phyloP scores from a whole-genome alignment of 2,113 vertebrate species.

The Zingel zingel region DNA sequence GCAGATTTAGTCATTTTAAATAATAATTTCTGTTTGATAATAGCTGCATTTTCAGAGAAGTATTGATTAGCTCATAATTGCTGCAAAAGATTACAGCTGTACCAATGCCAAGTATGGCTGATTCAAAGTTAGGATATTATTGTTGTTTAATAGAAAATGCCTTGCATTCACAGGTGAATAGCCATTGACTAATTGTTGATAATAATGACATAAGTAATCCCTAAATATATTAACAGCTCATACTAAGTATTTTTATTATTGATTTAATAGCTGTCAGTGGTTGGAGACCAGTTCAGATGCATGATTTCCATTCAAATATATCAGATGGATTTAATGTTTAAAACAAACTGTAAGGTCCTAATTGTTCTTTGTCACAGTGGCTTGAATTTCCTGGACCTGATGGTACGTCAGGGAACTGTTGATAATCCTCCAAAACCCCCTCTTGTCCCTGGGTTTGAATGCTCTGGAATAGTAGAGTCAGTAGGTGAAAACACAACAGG shows the following conservation, averaged over 20 bases:
- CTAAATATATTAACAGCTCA: slow-evolving; percentile 19
- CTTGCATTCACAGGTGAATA: slow-evolving; percentile 34
- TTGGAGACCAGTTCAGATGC: not conserved
- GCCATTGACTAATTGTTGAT: slow-evolving; percentile 53
- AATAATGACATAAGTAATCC: slow-evolving; percentile 29
- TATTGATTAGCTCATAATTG: not conserved
- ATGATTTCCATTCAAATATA: slow-evolving; percentile 1
- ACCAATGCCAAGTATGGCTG: slow-evolving; percentile 2
- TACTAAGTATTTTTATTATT: slow-evolving; percentile 7
- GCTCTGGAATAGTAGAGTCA: slow-evolving; percentile 96
- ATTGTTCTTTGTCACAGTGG: slow-evolving; percentile 86
- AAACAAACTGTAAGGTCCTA: not conserved
- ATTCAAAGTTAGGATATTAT: slow-evolving; percentile 22
- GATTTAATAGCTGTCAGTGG: slow-evolving; percentile 9
- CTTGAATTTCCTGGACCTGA: slow-evolving; percentile 97
- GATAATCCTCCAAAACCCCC: slow-evolving; percentile 97
- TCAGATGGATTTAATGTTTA: slow-evolving; percentile 14
- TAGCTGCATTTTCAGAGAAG: not conserved
- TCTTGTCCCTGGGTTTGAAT: slow-evolving; percentile 96
- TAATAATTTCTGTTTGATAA: not conserved
- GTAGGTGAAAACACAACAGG: slow-evolving; percentile 92
- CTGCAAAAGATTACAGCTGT: slow-evolving; percentile 6
- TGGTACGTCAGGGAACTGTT: slow-evolving; percentile 98
- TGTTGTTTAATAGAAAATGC: slow-evolving; percentile 27
- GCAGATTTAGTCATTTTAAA: slow-evolving; percentile 12